Evolutionary conservation across 1,140 invertebrate genomes (phyloP), one percentile per base, ranked within the genome.

Genomic region (Cepaea nemoralis): DNA sequence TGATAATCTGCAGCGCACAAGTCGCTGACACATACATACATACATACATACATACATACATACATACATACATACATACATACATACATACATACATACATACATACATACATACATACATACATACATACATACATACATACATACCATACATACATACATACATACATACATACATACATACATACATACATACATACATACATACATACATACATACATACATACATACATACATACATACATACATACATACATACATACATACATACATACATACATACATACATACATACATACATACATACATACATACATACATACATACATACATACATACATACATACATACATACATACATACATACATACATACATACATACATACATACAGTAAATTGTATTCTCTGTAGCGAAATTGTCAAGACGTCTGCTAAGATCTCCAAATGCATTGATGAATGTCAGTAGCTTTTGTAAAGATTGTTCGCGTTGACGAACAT

Each of bases 211-310:
- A 42, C 59, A 69, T 33, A 39, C 77, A 69, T 70, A 79, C 37
- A 69, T 42, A 79, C 63, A 79, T 70, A 79, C 63, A 79, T 70
- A 45, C 63, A 81, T 77, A 81, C 73, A 77, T 77, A 81, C 73
- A 81, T 63, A 81, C 73, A 66, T 77, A 77, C 80, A 81, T 77
- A 81, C 73, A 77, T 77, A 81, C 71, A 81, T 77, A 81, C 71
- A 77, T 77, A 81, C 80, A 81, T 81, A 81, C 71, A 77, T 77
- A 81, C 70, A 81, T 77, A 81, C 70, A 77, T 77, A 81, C 71
- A 81, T 81, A 81, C 48, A 81, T 77, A 81, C 80, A 81, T 81
- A 81, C 70, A 81, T 63, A 81, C 70, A 81, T 81, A 81, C 71
- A 81, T 77, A 81, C 80, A 81, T 75, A 77, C 70, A 81, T 77